Percentiles rank a stretch among this genome's conserved stretches.
Evolutionary conservation across 2,113 vertebrate species (phyloP).

Genomic region (Rhipidura dahli): DNA sequence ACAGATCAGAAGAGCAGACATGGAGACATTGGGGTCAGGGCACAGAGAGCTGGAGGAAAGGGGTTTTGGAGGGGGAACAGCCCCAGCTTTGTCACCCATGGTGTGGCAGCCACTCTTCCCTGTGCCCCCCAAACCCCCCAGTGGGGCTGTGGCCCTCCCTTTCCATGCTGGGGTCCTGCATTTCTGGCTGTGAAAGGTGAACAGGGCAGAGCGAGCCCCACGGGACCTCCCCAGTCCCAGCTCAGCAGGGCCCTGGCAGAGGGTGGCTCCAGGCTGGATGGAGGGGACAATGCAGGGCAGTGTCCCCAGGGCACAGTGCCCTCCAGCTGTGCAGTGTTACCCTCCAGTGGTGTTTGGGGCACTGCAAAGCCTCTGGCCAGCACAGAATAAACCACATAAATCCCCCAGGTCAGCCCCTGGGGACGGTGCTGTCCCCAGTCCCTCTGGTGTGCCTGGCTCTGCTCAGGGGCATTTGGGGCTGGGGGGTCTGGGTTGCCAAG

Average conservation of each 20-base stretch:
- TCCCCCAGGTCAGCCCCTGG: not conserved
- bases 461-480: not conserved
- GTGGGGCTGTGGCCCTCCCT: rapidly evolving
- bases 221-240: not conserved
- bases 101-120: not conserved
- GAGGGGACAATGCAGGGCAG: not conserved
- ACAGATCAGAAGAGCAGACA: not conserved
- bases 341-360: not conserved
- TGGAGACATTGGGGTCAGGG: not conserved
- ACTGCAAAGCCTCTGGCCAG: not conserved
- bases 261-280: not conserved
- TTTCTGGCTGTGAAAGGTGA: not conserved
- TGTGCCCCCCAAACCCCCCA: not conserved
- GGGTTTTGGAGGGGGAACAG: not conserved
- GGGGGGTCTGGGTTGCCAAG: not conserved
- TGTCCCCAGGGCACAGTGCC: not conserved
- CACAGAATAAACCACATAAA: not conserved
- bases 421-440: not conserved
- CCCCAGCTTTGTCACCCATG: rapidly evolving
- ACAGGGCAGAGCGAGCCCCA: rapidly evolving
- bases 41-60: rapidly evolving
- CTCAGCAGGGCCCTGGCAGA: not conserved
- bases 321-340: not conserved
- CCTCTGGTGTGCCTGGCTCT: not conserved
- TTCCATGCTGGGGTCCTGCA: rapidly evolving